phyloP scores from a whole-genome alignment of 2,888 invertebrate genomes.

The Acronicta alni region DNA sequence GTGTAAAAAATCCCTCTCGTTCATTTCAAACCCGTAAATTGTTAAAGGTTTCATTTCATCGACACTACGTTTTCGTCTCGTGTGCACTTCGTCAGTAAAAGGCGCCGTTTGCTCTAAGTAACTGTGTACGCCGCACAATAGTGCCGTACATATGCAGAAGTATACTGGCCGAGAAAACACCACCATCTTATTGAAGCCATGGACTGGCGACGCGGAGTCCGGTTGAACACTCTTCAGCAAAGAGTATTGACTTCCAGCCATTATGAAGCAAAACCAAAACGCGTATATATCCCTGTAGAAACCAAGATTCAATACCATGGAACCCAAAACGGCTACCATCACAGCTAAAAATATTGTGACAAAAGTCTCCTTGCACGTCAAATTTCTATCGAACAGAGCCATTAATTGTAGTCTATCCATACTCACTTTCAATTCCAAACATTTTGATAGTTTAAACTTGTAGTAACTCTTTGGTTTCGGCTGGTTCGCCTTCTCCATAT shows the following conservation, averaged over 20 bases:
- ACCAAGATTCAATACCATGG: conserved; percentile 93
- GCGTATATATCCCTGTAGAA: conserved; percentile 98
- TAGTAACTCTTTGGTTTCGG: conserved; percentile 91
- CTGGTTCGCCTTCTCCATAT: conserved; percentile 87
- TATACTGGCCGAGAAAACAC: conserved; percentile 98
- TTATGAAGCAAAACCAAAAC: conserved; percentile 98
- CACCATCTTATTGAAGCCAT: conserved; percentile 98
- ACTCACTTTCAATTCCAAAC: conserved; percentile 93
- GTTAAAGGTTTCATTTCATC: conserved; percentile 74
- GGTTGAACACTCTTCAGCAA: conserved; percentile 99
- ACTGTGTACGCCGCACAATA: conserved; percentile 84
- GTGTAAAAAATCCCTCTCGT: conserved; percentile 90
- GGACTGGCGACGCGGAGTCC: conserved; percentile 99
- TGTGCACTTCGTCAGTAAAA: conserved; percentile 60
- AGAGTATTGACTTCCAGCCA: conserved; percentile 99
- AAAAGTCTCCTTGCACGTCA: conserved; percentile 94
- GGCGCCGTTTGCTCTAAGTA: conserved; percentile 72
- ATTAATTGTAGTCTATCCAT: conserved; percentile 97
- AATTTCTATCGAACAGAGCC: conserved; percentile 97
- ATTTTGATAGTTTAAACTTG: conserved; percentile 92
- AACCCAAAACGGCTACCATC: conserved; percentile 95
- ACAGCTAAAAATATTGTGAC: conserved; percentile 95
- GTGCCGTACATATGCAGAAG: conserved; percentile 94
- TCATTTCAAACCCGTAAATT: conserved; percentile 84
- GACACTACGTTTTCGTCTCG: conserved; percentile 71